Evolutionary conservation across 2,797 vertebrate species (phyloP).

Genomic region (Xenopus petersii): DNA sequence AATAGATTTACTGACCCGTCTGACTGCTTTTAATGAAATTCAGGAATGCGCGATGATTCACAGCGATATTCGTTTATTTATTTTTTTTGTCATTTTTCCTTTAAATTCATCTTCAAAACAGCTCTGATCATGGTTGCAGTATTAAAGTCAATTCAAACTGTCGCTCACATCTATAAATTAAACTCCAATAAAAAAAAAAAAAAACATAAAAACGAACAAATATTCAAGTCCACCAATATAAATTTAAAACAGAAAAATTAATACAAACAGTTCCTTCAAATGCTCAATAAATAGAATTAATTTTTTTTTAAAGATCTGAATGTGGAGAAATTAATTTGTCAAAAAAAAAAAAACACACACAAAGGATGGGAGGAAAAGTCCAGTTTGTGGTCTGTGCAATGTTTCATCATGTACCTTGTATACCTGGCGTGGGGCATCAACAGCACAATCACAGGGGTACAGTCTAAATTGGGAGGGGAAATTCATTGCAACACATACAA

Average conservation of each 20-base stretch:
- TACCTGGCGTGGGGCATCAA: no score
- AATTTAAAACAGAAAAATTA: conserved; percentile 58
- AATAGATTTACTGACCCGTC: background rate
- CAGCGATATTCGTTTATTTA: background rate
- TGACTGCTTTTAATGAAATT: conserved; percentile 1
- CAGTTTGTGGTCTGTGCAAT: background rate
- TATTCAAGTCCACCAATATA: conserved; percentile 52
- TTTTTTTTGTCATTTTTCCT: background rate
- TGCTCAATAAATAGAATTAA: conserved; percentile 64
- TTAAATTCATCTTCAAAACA: conserved; percentile 8
- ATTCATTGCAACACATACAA: background rate
- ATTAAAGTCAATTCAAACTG: background rate
- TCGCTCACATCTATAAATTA: conserved; percentile 16
- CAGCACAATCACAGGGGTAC: no score
- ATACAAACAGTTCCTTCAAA: conserved; percentile 54
- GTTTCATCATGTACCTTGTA: background rate
- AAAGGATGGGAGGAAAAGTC: background rate
- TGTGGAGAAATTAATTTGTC: conserved; percentile 13
- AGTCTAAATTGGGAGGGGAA: no score
- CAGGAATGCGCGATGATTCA: background rate
- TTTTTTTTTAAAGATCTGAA: background rate
- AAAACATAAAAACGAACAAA: conserved; percentile 1
- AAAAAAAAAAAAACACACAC: background rate
- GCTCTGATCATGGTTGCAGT: background rate
- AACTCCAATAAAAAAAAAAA: conserved; percentile 13